Evolutionary conservation across 1,140 invertebrate species (phyloP), one percentile per base, ranked within the genome.

Genomic region (Euura saliciscinereae): DNA sequence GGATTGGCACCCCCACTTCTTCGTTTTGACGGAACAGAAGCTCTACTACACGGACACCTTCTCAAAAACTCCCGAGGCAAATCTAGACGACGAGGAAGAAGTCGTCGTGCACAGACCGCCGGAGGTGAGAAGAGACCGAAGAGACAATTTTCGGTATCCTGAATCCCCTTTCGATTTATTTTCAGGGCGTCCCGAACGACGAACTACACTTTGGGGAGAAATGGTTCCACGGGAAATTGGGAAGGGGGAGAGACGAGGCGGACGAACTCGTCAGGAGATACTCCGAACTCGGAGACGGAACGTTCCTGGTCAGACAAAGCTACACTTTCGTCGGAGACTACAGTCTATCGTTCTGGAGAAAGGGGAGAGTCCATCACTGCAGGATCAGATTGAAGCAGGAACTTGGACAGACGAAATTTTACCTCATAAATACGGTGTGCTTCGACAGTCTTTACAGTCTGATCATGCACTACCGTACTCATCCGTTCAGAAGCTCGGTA

Each of bases 321-420:
- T 96, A 98, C 44, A 99, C 97, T 0, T 99, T 98, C 88, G 95
- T 98, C 28, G 97, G 97, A 0, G 97, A 99, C 87, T 98, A 98
- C 83, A 97, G 96, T 71, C 85, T 99, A 2, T 98, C 97, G 0
- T 99, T 99, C 87, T 98, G 95, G 95, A 89, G 96, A 8, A 92
- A 96, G 81, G 94, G 93, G 28, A 93, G 93, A 82, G 94, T 96
- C 0, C 97, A 98, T 86, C 98, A 99, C 85, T 98, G 97, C 84
- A 90, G 97, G 65, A 99, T 99, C 73, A 94, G 95, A 80, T 90
- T 94, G 44, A 96, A 95, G 80, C 96, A 97, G 80, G 96, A 98
- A 75, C 91, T 93, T 79, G 96, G 96, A 43, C 90, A 95, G 79
- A 95, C 93, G 0, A 96, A 96, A 83, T 99, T 96, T 86, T 98